Conservation (phyloP, 1,140 invertebrate genomes). For the Dolichoris vasculosae region DNA sequence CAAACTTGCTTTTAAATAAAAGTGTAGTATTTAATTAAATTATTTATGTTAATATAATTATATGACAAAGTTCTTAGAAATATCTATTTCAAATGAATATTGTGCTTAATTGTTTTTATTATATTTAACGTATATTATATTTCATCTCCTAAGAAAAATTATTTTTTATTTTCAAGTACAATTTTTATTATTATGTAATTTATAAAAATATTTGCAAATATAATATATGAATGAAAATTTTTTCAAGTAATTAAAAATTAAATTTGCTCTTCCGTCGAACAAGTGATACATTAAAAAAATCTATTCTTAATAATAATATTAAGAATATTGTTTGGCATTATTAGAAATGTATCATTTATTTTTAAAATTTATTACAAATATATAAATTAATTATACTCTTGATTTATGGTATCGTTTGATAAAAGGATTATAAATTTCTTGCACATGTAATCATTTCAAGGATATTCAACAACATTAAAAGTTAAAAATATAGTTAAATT, state of each 20-base stretch:
- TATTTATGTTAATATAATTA: neutral
- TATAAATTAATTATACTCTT: too few species aligned
- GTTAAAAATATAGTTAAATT: too few species aligned
- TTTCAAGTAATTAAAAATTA: neutral
- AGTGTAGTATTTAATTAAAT: neutral
- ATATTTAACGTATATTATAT: too few species aligned
- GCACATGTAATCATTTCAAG: too few species aligned
- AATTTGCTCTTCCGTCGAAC: neutral
- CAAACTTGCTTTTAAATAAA: neutral
- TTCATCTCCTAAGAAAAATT: neutral
- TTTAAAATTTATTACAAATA: too few species aligned
- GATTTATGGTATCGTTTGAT: too few species aligned
- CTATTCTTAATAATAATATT: neutral
- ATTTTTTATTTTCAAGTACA: neutral
- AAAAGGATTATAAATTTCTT: too few species aligned
- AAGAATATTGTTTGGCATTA: neutral
- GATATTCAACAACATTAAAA: too few species aligned
- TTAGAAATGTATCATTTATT: too few species aligned
- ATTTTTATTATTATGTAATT: neutral
- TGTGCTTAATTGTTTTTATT: neutral
- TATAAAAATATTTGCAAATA: neutral
- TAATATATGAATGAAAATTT: neutral
- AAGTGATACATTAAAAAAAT: neutral
- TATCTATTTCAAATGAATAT: neutral
- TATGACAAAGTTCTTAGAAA: neutral